A percentile compares a stretch with the other conserved stretches of the same genome.
phyloP scores from a whole-genome alignment of 2,113 vertebrate genomes.

The Neolamprologus brichardi region DNA sequence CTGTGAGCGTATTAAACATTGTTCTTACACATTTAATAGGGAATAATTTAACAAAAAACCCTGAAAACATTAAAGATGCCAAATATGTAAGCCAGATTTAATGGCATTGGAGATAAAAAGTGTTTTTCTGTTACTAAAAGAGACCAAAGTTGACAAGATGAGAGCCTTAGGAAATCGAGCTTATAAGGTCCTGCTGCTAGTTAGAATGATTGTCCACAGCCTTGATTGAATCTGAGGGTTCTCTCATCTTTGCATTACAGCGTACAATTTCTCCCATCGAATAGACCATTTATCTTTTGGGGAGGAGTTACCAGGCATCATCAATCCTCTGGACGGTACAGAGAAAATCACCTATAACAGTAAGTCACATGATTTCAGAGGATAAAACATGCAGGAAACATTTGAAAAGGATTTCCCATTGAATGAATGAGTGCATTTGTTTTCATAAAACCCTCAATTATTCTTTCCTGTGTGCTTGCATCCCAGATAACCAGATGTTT shows the following conservation, averaged over 20 bases:
- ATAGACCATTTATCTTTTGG: constrained; percentile 97
- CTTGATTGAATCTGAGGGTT: neutral
- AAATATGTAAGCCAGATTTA: neutral
- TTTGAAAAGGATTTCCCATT: neutral
- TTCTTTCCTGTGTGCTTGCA: neutral
- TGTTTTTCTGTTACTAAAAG: neutral
- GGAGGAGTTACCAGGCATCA: constrained; percentile 87
- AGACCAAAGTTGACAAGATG: neutral
- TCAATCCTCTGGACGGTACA: constrained; percentile 94
- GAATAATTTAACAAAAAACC: neutral
- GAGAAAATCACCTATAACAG: constrained; percentile 91
- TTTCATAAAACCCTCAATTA: neutral
- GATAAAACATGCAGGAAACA: neutral
- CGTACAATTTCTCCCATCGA: constrained; percentile 96
- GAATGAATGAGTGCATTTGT: neutral
- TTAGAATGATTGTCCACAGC: neutral
- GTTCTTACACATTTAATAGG: neutral
- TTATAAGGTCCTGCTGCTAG: neutral
- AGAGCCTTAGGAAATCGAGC: neutral
- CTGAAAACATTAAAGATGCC: neutral
- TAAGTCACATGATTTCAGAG: constrained; percentile 63
- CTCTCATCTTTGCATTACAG: constrained; percentile 54
- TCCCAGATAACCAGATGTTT: constrained; percentile 96
- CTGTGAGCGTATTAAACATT: neutral
- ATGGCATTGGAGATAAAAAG: neutral